Conservation (phyloP, 1,140 invertebrate genomes). For the Venustaconcha ellipsiformis region DNA sequence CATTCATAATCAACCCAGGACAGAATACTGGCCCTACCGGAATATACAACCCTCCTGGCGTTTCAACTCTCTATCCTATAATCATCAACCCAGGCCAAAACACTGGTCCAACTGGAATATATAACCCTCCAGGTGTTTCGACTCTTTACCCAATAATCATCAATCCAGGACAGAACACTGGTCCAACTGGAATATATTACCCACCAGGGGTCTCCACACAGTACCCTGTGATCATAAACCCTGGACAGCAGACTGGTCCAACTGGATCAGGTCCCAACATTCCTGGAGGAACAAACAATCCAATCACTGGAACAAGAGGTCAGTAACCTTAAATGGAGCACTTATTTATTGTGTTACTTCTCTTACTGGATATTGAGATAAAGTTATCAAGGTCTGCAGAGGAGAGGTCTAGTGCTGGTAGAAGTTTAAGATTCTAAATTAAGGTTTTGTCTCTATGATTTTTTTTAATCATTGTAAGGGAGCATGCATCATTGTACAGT, state of each 20-base stretch:
- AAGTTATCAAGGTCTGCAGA: too few relatives aligned
- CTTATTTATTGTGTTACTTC: too few relatives aligned
- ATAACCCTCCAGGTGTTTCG: constrained; percentile 2
- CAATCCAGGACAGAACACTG: background rate
- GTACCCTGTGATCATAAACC: constrained; percentile 27
- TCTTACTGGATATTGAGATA: too few relatives aligned
- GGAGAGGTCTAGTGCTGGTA: too few relatives aligned
- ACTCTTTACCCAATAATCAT: constrained; percentile 18
- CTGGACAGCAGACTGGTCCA: too few relatives aligned
- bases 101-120: constrained; percentile 14
- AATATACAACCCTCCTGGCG: background rate
- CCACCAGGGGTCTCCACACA: background rate
- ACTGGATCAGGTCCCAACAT: background rate
- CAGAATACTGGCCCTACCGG: background rate
- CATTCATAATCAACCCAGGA: constrained; percentile 1
- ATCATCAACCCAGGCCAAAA: constrained; percentile 6
- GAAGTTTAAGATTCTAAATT: too few relatives aligned
- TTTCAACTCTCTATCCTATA: constrained; percentile 2
- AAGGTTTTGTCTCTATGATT: too few relatives aligned
- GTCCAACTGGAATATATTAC: background rate
- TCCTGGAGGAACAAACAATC: too few relatives aligned
- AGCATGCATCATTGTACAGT: too few relatives aligned
- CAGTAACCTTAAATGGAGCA: too few relatives aligned
- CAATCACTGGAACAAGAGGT: too few relatives aligned
- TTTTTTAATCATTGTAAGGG: too few relatives aligned